Percentiles rank a stretch among this genome's conserved stretches.
Conservation (phyloP, 2,888 invertebrate genomes). For the Euplagia quadripunctaria region DNA sequence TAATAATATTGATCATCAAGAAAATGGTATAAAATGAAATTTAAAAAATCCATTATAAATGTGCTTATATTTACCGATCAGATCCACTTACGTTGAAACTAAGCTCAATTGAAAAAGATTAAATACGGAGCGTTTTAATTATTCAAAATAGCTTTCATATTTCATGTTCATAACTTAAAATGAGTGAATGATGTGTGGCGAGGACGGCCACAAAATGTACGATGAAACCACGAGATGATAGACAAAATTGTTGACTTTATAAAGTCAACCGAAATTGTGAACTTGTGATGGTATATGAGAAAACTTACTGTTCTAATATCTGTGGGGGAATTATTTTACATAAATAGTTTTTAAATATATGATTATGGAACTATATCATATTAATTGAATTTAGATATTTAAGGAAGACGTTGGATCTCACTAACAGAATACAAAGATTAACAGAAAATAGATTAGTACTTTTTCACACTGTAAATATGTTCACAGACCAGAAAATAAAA, state of each 20-base stretch:
- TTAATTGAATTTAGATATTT: neutral
- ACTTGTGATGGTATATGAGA: conserved; percentile 25
- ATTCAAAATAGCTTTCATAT: conserved; percentile 71
- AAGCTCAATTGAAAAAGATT: conserved; percentile 66
- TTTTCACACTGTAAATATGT: neutral
- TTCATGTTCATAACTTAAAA: conserved; percentile 61
- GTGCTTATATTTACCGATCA: conserved; percentile 42
- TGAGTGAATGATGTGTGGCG: conserved; percentile 58
- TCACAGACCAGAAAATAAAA: neutral
- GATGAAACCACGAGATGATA: neutral
- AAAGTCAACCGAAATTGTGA: conserved; percentile 13
- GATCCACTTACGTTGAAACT: conserved; percentile 62
- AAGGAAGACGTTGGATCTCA: neutral
- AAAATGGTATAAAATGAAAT: conserved; percentile 63
- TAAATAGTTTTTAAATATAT: too few species aligned
- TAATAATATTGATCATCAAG: conserved; percentile 66
- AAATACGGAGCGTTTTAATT: conserved; percentile 73
- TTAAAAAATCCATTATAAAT: conserved; percentile 55
- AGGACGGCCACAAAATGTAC: conserved; percentile 20
- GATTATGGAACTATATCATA: neutral
- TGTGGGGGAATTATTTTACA: neutral
- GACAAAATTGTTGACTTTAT: conserved; percentile 13
- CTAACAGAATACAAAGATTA: neutral
- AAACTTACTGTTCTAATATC: conserved; percentile 1
- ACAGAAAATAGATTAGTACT: neutral